phyloP scores from a whole-genome alignment of 2,888 invertebrate genomes.

The Abrostola tripartita region DNA sequence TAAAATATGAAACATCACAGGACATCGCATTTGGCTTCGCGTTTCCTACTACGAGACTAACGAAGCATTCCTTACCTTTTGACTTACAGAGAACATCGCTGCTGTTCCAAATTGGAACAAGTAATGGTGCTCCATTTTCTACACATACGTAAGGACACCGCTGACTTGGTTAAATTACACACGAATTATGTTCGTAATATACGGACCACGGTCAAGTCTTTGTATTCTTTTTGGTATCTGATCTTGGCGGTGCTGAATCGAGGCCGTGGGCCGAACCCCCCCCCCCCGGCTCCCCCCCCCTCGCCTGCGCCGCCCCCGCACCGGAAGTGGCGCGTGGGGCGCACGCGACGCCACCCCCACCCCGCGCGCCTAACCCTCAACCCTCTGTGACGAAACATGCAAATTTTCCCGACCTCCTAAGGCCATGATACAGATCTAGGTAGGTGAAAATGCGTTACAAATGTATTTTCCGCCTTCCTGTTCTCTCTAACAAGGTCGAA shows the following conservation, averaged over 20 bases:
- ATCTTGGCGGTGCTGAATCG: constrained; percentile 78
- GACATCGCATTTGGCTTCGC: no score
- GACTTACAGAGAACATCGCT: neutral
- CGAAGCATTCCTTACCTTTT: no score
- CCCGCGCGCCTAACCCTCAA: constrained; percentile 21
- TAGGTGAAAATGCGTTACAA: constrained; percentile 73
- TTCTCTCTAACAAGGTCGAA: constrained; percentile 71
- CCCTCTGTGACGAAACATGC: constrained; percentile 80
- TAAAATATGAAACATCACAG: no score
- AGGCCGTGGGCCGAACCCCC: constrained; percentile 77
- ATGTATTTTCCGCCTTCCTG: constrained; percentile 65
- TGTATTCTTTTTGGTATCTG: constrained; percentile 75
- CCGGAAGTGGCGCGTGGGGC: constrained; percentile 79
- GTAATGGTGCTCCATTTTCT: constrained; percentile 17
- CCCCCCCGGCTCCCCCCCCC: constrained; percentile 34
- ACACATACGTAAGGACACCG: constrained; percentile 20
- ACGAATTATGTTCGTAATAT: constrained; percentile 40
- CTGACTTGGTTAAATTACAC: constrained; percentile 77
- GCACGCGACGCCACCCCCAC: constrained; percentile 74
- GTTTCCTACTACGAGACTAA: no score
- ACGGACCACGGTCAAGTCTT: constrained; percentile 68
- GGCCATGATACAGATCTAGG: constrained; percentile 68
- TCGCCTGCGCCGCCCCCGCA: constrained; percentile 48
- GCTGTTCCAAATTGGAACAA: neutral
- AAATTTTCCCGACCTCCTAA: constrained; percentile 76